phyloP scores from a whole-genome alignment of 2,888 invertebrate species.

The Plebejus melissa region DNA sequence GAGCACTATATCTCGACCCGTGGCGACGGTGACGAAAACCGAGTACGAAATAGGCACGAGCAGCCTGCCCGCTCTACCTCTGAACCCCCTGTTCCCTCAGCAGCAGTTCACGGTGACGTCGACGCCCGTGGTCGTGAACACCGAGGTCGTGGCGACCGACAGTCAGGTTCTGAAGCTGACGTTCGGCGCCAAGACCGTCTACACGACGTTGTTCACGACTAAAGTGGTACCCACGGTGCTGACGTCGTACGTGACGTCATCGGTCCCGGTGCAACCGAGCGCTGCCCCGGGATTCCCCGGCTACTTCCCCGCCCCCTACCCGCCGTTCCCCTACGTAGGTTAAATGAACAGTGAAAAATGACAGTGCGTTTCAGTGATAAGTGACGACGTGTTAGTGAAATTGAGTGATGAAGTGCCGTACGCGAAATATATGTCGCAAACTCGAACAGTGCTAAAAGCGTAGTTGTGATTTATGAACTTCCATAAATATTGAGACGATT shows the following conservation, averaged over 20 bases:
- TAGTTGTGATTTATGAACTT: slow-evolving; percentile 25
- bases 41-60: slow-evolving; percentile 88
- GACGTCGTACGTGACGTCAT: slow-evolving; percentile 91
- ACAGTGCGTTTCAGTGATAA: slow-evolving; percentile 17
- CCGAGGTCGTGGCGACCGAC: slow-evolving; percentile 87
- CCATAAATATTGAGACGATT: slow-evolving; percentile 16
- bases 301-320: slow-evolving; percentile 87
- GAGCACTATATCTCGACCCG: slow-evolving; percentile 88
- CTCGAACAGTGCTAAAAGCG: slow-evolving; percentile 23
- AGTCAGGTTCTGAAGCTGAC: slow-evolving; percentile 91
- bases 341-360: slow-evolving; percentile 51
- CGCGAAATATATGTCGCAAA: slow-evolving; percentile 14
- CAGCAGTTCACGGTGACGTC: slow-evolving; percentile 88
- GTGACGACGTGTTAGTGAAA: slow-evolving; percentile 39
- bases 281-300: slow-evolving; percentile 83
- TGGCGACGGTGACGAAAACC: slow-evolving; percentile 88
- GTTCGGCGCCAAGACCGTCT: slow-evolving; percentile 94
- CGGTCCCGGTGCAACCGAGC: slow-evolving; percentile 85
- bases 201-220: slow-evolving; percentile 91
- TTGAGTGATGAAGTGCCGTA: slow-evolving; percentile 42
- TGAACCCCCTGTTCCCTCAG: slow-evolving; percentile 78
- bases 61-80: slow-evolving; percentile 80
- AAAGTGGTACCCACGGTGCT: slow-evolving; percentile 89
- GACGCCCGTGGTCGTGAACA: slow-evolving; percentile 89
- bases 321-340: slow-evolving; percentile 87